A percentile compares a stretch with the other conserved stretches of the same genome.
Conservation (phyloP, 2,797 vertebrate species). For the Meda fulgida region DNA sequence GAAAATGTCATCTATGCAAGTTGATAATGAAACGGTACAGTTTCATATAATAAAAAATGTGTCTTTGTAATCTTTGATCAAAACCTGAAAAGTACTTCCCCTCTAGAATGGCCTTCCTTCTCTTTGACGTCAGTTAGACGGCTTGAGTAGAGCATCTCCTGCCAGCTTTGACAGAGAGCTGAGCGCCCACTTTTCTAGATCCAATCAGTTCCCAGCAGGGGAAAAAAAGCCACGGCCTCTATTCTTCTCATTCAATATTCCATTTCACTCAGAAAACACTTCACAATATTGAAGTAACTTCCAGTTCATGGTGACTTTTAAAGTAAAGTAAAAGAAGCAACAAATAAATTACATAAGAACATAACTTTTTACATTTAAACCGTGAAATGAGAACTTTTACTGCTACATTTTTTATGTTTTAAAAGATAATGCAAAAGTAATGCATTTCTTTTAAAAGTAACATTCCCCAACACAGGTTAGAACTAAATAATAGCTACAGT, state of each 20-base stretch:
- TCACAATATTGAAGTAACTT: no score
- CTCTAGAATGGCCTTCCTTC: neutral
- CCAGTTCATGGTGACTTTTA: no score
- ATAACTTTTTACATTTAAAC: neutral
- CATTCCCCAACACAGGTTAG: slow-evolving; percentile 13
- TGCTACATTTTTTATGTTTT: neutral
- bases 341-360: neutral
- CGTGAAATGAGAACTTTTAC: neutral
- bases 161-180: no score
- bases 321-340: no score
- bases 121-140: neutral
- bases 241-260: neutral
- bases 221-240: neutral
- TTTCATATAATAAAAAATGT: no score
- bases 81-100: neutral
- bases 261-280: no score
- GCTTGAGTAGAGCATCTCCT: no score
- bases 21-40: no score
- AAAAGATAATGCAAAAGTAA: neutral
- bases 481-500: neutral
- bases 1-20: neutral
- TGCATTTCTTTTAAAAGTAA: neutral
- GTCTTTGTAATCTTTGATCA: neutral
- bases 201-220: neutral
- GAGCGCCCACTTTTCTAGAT: no score